Evolutionary conservation across 2,113 vertebrate genomes (phyloP).

Genomic region (Catagonus wagneri): DNA sequence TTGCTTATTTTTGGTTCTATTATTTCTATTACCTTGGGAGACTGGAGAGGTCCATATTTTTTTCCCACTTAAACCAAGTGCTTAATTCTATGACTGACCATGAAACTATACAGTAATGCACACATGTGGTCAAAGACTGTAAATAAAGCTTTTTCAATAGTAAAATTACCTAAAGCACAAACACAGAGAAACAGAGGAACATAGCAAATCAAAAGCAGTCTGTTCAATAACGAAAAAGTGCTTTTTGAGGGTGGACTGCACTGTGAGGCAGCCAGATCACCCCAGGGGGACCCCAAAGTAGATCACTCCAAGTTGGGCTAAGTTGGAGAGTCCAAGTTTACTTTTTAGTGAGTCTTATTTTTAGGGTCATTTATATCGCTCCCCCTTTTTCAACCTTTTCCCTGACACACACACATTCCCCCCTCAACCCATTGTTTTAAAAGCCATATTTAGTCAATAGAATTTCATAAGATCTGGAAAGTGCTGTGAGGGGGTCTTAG

Average conservation of each 20-base stretch:
- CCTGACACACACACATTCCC: neutral
- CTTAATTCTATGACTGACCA: neutral
- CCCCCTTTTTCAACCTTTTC: neutral
- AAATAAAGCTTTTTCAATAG: neutral
- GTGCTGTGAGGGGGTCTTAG: neutral
- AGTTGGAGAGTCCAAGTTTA: neutral
- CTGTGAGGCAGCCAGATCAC: neutral
- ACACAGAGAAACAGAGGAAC: neutral
- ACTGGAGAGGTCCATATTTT: too few relatives aligned
- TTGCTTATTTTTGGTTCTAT: too few relatives aligned
- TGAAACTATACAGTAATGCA: neutral
- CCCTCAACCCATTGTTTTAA: neutral
- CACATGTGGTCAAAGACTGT: neutral
- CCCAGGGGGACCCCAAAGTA: neutral
- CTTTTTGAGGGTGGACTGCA: neutral
- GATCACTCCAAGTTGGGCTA: neutral
- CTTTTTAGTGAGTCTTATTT: neutral
- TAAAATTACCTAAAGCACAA: neutral
- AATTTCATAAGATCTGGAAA: neutral
- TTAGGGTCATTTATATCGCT: neutral
- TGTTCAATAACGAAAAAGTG: neutral
- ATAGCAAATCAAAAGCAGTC: neutral
- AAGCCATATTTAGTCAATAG: neutral
- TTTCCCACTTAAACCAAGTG: neutral
- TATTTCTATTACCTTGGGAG: too few relatives aligned